phyloP scores from a whole-genome alignment of 2,888 invertebrate species.

The Dicycla oo region DNA sequence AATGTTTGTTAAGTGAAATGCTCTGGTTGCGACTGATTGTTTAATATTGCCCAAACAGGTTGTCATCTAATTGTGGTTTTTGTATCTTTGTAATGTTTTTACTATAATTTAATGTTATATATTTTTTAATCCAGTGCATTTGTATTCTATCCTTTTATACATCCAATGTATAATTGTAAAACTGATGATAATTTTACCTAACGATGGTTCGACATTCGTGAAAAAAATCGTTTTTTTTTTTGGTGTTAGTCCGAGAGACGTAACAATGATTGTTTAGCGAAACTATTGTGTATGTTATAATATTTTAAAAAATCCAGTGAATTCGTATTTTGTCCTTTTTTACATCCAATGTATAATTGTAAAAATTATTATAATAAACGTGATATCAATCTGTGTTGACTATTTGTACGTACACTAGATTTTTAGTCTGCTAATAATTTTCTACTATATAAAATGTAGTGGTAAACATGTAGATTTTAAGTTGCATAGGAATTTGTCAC shows the following conservation, averaged over 20 bases:
- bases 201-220: too few relatives aligned
- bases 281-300: too few relatives aligned
- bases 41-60: not conserved
- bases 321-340: slow-evolving; percentile 1
- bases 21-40: too few relatives aligned
- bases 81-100: not conserved
- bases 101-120: slow-evolving; percentile 1
- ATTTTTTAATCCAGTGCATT: slow-evolving; percentile 9
- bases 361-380: slow-evolving; percentile 12
- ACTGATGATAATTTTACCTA: slow-evolving; percentile 5
- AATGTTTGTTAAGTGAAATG: not conserved
- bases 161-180: slow-evolving; percentile 38
- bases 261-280: too few relatives aligned
- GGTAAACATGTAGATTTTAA: not conserved
- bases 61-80: not conserved
- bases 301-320: slow-evolving; percentile 3
- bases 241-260: too few relatives aligned
- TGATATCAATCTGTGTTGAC: slow-evolving; percentile 46
- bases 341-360: slow-evolving; percentile 43
- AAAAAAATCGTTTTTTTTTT: too few relatives aligned
- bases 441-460: slow-evolving; percentile 14
- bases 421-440: slow-evolving; percentile 20
- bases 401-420: slow-evolving; percentile 26
- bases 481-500: not conserved
- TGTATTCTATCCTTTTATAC: slow-evolving; percentile 15